A percentile compares a stretch with the other conserved stretches of the same genome.
Conservation (phyloP, 2,888 invertebrate genomes). For the Ornithoptera alexandrae region DNA sequence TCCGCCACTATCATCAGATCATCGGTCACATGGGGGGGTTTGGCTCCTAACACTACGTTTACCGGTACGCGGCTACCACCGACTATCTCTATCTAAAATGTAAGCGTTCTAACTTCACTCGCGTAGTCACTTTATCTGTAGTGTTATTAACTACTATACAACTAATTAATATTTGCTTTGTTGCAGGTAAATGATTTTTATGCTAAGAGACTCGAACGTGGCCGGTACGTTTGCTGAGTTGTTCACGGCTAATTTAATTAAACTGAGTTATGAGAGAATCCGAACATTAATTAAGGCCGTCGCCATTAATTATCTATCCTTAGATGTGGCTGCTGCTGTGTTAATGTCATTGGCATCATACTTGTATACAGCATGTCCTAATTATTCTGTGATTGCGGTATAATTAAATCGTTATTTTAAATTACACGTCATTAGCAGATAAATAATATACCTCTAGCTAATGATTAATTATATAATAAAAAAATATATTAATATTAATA, state of each 20-base stretch:
- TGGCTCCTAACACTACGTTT: no score
- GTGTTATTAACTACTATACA: neutral
- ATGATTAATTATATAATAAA: no score
- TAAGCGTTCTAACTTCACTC: no score
- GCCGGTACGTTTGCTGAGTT: slow-evolving; percentile 26
- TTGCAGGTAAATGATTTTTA: slow-evolving; percentile 37
- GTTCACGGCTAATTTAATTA: slow-evolving; percentile 25
- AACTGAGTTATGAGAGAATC: slow-evolving; percentile 26
- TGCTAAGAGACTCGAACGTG: slow-evolving; percentile 15
- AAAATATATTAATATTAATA: no score
- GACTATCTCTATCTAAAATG: no score
- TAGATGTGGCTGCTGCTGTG: slow-evolving; percentile 12
- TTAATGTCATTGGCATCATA: slow-evolving; percentile 18
- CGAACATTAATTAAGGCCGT: slow-evolving; percentile 20
- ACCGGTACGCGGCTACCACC: no score
- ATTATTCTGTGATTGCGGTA: neutral
- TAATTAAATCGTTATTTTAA: neutral
- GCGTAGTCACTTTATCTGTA: no score
- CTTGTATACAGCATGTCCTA: neutral
- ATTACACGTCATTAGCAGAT: no score
- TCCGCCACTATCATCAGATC: no score
- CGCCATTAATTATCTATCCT: slow-evolving; percentile 28
- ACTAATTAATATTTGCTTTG: slow-evolving; percentile 29
- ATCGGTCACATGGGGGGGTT: no score
- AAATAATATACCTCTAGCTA: no score